These are phyloP conservation scores for Alectoris magna DNA, from an alignment of 2,797 vertebrate species.

Conservation along the genomic window DNA sequence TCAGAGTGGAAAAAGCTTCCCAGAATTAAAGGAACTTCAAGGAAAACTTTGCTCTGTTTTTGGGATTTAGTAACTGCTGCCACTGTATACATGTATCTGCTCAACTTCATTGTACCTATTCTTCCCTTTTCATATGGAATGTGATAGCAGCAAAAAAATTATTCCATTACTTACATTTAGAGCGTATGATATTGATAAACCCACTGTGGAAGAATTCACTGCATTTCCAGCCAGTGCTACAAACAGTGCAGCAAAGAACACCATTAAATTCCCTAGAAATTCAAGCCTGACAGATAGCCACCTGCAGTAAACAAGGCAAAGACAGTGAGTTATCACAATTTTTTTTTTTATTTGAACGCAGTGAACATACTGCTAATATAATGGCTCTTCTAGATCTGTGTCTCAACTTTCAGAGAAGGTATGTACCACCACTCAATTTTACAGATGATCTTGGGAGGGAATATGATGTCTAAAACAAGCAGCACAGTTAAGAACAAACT, in stretches of 20 bases:
- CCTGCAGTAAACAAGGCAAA: slow-evolving; percentile 47
- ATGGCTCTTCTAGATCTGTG: background rate
- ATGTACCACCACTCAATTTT: background rate
- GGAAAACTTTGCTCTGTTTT: background rate
- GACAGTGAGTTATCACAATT: background rate
- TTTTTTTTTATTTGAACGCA: background rate
- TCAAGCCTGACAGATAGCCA: slow-evolving; percentile 76
- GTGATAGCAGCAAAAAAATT: background rate
- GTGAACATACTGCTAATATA: background rate
- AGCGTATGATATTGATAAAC: slow-evolving; percentile 76
- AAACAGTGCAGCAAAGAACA: slow-evolving; percentile 75
- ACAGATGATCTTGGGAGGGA: background rate
- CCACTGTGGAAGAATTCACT: slow-evolving; percentile 70
- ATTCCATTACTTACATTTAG: slow-evolving; percentile 76
- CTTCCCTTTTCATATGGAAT: background rate
- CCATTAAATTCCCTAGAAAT: slow-evolving; percentile 73
- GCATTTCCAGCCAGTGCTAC: slow-evolving; percentile 55
- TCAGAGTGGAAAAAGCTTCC: background rate
- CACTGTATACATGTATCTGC: background rate
- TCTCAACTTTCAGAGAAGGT: background rate
- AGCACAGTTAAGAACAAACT: background rate
- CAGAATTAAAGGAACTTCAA: background rate
- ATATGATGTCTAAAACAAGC: background rate
- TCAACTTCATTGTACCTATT: background rate
- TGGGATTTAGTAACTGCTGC: background rate